A percentile compares a stretch with the other conserved stretches of the same genome.
These are phyloP conservation scores for Bovichtus diacanthus DNA, from an alignment of 2,797 vertebrate genomes.

Conservation along the genomic window DNA sequence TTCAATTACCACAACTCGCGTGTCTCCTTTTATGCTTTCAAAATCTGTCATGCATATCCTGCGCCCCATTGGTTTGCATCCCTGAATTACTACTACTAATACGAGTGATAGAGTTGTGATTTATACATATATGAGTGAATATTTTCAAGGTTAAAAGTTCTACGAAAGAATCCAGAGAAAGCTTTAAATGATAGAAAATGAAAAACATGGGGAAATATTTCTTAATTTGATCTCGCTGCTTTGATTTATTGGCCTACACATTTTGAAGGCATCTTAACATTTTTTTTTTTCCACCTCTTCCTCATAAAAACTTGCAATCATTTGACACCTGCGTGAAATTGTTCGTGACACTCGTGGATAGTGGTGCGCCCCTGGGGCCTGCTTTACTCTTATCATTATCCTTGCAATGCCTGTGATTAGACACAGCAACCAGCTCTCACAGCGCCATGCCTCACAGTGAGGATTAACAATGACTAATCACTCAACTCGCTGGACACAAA, in stretches of 20 bases:
- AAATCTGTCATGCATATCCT: not conserved
- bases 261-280: slow-evolving; percentile 25
- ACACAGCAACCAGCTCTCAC: slow-evolving; percentile 61
- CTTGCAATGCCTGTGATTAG: slow-evolving; percentile 72
- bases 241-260: slow-evolving; percentile 34
- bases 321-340: slow-evolving; percentile 68
- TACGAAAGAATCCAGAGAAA: slow-evolving; percentile 5
- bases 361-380: slow-evolving; percentile 43
- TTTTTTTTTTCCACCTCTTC: slow-evolving; percentile 5
- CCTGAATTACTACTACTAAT: not conserved
- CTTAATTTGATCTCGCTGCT: slow-evolving; percentile 4
- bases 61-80: not conserved
- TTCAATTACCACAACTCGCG: slow-evolving; percentile 31
- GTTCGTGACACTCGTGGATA: slow-evolving; percentile 61
- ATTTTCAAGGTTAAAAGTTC: not conserved
- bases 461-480: slow-evolving; percentile 79
- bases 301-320: slow-evolving; percentile 22
- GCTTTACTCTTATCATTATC: slow-evolving; percentile 73
- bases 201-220: not conserved
- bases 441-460: slow-evolving; percentile 50
- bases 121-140: not conserved
- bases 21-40: slow-evolving; percentile 22
- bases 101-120: no score
- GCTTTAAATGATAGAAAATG: not conserved
- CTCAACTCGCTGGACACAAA: slow-evolving; percentile 74